phyloP scores from a whole-genome alignment of 2,888 invertebrate genomes.

The Brachyopa scutellaris region DNA sequence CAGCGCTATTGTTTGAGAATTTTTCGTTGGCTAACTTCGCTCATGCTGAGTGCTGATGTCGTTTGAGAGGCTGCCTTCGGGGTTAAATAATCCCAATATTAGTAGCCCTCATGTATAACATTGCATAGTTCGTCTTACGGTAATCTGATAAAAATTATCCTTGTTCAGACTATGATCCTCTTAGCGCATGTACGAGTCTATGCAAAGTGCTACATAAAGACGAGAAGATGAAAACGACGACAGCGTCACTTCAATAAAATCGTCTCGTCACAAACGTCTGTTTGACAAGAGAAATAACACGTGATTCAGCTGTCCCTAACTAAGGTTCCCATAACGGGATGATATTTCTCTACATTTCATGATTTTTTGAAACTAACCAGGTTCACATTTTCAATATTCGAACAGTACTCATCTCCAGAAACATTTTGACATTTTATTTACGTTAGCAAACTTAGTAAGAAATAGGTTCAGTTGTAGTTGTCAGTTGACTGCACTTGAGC shows the following conservation, averaged over 20 bases:
- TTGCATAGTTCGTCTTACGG: constrained; percentile 44
- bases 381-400: no score
- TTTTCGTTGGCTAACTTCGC: constrained; percentile 21
- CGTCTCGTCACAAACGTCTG: neutral
- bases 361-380: neutral
- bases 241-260: constrained; percentile 34
- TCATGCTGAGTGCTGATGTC: constrained; percentile 46
- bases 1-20: constrained; percentile 28
- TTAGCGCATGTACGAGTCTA: neutral
- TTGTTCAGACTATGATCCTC: constrained; percentile 11
- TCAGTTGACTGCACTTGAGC: no score
- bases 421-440: no score
- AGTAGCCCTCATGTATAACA: constrained; percentile 63
- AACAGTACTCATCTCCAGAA: no score
- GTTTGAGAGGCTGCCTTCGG: constrained; percentile 35
- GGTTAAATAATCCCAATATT: constrained; percentile 68
- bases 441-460: no score
- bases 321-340: no score
- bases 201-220: constrained; percentile 30
- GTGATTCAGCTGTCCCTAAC: no score
- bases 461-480: no score
- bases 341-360: no score
- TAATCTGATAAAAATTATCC: constrained; percentile 67
- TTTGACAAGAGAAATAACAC: neutral
- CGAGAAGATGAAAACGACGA: constrained; percentile 7